Conservation (phyloP, 1,140 invertebrate species). For the Leptopilina boulardi region DNA sequence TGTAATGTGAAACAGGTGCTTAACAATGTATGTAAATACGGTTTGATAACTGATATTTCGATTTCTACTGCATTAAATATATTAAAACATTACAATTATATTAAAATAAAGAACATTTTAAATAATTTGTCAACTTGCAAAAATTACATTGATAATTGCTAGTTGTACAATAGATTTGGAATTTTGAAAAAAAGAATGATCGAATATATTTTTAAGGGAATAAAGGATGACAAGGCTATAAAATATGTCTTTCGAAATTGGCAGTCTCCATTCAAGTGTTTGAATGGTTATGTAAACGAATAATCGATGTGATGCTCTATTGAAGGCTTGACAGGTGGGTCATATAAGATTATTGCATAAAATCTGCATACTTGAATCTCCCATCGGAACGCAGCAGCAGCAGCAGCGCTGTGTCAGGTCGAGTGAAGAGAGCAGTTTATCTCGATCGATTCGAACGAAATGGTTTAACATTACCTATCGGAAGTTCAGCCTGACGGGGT, state of each 20-base stretch:
- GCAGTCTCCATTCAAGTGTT: not conserved
- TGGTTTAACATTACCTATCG: not conserved
- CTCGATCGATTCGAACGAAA: slow-evolving; percentile 9
- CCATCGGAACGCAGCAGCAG: not conserved
- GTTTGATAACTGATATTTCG: not conserved
- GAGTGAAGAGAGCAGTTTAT: slow-evolving; percentile 9
- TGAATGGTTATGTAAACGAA: slow-evolving; percentile 18
- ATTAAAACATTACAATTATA: too few relatives aligned
- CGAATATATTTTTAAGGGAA: not conserved
- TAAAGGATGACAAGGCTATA: not conserved
- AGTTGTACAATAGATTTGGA: too few relatives aligned
- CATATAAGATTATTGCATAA: slow-evolving; percentile 29
- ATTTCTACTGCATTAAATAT: not conserved
- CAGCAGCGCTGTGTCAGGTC: not conserved
- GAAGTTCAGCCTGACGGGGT: not conserved
- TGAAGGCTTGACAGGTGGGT: slow-evolving; percentile 20
- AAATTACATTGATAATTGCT: too few relatives aligned
- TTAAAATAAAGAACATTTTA: too few relatives aligned
- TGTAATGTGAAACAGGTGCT: not conserved
- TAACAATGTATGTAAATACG: too few relatives aligned
- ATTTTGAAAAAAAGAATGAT: too few relatives aligned
- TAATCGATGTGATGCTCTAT: slow-evolving; percentile 21
- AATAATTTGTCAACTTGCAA: too few relatives aligned
- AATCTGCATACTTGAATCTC: slow-evolving; percentile 24
- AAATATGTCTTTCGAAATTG: not conserved